Evolutionary conservation across 35 echinoderm and acorn worm species (phyloP).

Genomic region (Ophiothrix spiculata): DNA sequence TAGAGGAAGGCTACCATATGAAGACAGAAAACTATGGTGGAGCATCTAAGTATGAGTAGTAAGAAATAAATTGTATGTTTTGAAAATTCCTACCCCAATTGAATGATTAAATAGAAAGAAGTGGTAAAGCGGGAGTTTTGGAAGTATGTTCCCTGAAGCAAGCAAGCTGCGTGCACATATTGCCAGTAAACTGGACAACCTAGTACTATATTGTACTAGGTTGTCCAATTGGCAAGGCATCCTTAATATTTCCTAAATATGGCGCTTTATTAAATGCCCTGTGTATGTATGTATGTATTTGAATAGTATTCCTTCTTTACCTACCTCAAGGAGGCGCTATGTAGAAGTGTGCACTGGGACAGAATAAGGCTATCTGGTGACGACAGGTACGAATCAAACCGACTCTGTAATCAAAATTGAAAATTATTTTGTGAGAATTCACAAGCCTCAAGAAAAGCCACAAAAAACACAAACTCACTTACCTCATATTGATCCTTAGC

Average conservation of each 20-base stretch:
- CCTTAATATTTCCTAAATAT: neutral
- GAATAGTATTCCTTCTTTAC: neutral
- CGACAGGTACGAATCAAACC: constrained; percentile 84
- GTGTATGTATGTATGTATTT: neutral
- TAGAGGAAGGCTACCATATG: too few relatives aligned
- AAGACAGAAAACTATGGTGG: too few relatives aligned
- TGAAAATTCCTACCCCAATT: too few relatives aligned
- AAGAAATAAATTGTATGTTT: too few relatives aligned
- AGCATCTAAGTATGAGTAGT: too few relatives aligned
- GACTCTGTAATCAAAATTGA: constrained; percentile 44
- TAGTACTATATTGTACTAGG: neutral
- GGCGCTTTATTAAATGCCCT: too few relatives aligned
- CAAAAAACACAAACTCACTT: neutral
- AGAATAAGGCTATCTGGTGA: constrained; percentile 80
- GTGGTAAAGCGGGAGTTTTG: neutral
- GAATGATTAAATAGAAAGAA: too few relatives aligned
- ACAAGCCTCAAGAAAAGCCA: neutral
- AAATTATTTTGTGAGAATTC: too few relatives aligned
- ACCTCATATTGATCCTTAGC: too few relatives aligned
- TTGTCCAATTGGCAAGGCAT: neutral
- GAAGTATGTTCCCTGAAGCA: neutral
- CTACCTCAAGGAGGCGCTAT: constrained; percentile 81
- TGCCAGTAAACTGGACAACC: neutral
- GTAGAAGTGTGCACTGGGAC: constrained; percentile 72
- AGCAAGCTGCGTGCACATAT: neutral